Evolutionary conservation across 2,888 invertebrate genomes (phyloP), one percentile per base, ranked within the genome.

Genomic region (Watsonalla cultraria): DNA sequence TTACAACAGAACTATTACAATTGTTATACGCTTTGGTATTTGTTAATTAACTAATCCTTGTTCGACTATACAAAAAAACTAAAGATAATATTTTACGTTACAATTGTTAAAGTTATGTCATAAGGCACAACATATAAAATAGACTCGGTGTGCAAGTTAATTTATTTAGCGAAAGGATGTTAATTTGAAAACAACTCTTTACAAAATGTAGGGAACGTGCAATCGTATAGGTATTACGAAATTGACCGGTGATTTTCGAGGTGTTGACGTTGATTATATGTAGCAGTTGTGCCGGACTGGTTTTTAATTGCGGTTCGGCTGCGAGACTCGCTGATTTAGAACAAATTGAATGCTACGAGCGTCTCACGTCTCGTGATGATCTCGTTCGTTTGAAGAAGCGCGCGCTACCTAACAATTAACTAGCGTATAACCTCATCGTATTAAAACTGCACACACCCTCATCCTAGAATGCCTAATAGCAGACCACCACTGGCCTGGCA

Each of bases 271-370:
- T 76, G 76, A 83, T 82, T 83, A 77, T 79, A 80, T 76, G 75
- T 78, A 74, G 73, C 74, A 74, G 76, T 70, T 62, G 64, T 67
- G 70, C 70, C 72, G 70, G 72, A 74, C 73, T 74, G 72, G 75
- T 81, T 86, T 75, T 84, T 84, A 86, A 85, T 85, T 85, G 81
- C 76, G 65, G 65, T 57, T 57, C 67, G 64, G 68, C 66, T 66
- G 66, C 68, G 65, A 24, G 24, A 69, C 66, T 71, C 69, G 72
- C 78, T 85, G 83, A 85, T 85, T 84, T 84, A 80, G 68, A 78
- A 82, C 74, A 81, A 82, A 84, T 85, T 86, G 83, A 84, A 84
- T 79, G 78, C 76, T 82, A 70, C 62, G 70, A 77, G 76, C 74
- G 63, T 64, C 63, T 66, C 71, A 71, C 69, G 70, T 66, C 72